Evolutionary conservation across 2,888 invertebrate genomes (phyloP), one percentile per base, ranked within the genome.

Genomic region (Thera britannica): DNA sequence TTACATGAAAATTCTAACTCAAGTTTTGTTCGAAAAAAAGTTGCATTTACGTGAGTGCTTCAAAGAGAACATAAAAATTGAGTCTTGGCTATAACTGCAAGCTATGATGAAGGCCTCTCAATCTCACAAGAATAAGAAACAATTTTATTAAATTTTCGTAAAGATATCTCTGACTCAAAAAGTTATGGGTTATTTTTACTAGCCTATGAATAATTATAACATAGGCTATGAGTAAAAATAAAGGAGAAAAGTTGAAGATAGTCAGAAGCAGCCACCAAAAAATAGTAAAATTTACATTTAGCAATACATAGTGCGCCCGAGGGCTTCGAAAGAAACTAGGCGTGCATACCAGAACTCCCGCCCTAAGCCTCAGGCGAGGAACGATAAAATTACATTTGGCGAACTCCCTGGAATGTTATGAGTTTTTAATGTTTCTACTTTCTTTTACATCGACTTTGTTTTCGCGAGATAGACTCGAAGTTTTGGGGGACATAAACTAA

Each of bases 371-470:
- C 34, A 72, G 77, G 83, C 82, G 64, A 76, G 76, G 75, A 71
- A 59, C 74, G 72, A 75, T 80, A 77, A 83, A 79, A 80, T 83
- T 74, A 74, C 75, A 70, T 74, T 74, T 75, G 66, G 67, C 70
- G 64, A 74, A 75, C 72, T 75, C 72, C 62, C 65, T 66, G 66
- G 65, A 70, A 72, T 71, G 74, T 75, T 75, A 75, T 72, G 74
- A 74, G 74, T 74, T 72, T 75, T 74, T 74, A 75, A 75, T 75
- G 75, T 73, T 70, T 70, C 69, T 72, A 74, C 74, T 75, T 74
- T 72, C 70, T 74, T 74, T 68, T 59, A 67, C 72, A 72, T 72
- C 58, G 71, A 66, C 67, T 71, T 74, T 73, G 73, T 72, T 75
- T 75, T 70, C 67, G 61, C 63, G 48, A 71, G 65, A 58, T 65